A percentile compares a stretch with the other conserved stretches of the same genome.
Conservation (phyloP, 2,888 invertebrate species). For the Bursaphelenchus okinawaensis region DNA sequence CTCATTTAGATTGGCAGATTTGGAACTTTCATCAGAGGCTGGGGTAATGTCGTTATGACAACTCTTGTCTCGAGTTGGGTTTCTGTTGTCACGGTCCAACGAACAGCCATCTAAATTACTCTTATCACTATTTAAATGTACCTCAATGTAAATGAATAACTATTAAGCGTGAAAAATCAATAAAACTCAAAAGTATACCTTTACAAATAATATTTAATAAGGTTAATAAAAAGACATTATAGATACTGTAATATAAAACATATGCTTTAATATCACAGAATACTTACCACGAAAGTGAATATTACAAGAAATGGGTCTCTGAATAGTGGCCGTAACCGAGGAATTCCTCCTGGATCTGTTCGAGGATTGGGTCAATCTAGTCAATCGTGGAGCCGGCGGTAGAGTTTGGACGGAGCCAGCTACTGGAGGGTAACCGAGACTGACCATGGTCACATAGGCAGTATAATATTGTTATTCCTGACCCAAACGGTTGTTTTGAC, state of each 20-base stretch:
- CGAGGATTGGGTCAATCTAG: background rate
- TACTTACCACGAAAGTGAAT: too few relatives aligned
- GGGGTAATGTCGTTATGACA: background rate
- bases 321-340: background rate
- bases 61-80: background rate
- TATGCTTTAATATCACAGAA: too few relatives aligned
- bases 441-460: too few relatives aligned
- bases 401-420: background rate
- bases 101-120: constrained; percentile 24
- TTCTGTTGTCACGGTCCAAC: constrained; percentile 23
- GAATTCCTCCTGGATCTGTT: background rate
- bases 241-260: too few relatives aligned
- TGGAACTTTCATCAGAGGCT: background rate
- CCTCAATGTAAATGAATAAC: too few relatives aligned
- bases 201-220: too few relatives aligned
- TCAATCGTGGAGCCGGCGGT: background rate
- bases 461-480: too few relatives aligned
- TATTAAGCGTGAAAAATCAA: too few relatives aligned
- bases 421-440: background rate
- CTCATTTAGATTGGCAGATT: constrained; percentile 18
- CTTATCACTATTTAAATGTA: background rate
- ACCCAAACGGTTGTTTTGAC: too few relatives aligned
- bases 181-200: too few relatives aligned
- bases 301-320: background rate
- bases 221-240: too few relatives aligned